phyloP scores from a whole-genome alignment of 2,113 vertebrate genomes.

The Vulpes lagopus region DNA sequence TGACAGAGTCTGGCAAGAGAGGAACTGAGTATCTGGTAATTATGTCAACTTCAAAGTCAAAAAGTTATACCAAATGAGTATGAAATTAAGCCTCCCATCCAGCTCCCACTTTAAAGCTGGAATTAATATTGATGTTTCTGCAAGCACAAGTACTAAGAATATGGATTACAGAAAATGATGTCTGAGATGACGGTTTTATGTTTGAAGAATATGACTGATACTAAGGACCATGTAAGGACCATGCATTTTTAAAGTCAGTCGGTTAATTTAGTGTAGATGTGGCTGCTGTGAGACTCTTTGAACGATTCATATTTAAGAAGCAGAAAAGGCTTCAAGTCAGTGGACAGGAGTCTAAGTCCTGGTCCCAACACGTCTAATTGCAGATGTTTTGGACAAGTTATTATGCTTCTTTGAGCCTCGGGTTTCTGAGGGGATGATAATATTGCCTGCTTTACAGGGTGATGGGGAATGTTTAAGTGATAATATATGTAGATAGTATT shows the following conservation, averaged over 20 bases:
- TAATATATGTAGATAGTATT: not conserved
- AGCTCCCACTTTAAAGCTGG: conserved; percentile 43
- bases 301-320: not conserved
- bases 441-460: not conserved
- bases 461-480: not conserved
- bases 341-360: not conserved
- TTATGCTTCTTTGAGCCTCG: not conserved
- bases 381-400: not conserved
- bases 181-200: conserved; percentile 45
- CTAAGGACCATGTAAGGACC: conserved; percentile 23
- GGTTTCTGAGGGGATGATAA: not conserved
- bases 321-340: not conserved
- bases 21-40: conserved; percentile 45
- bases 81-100: conserved; percentile 49
- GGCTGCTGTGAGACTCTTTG: not conserved
- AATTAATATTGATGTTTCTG: conserved; percentile 69
- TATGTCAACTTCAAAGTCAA: conserved; percentile 64
- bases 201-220: conserved; percentile 47
- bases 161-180: conserved; percentile 59
- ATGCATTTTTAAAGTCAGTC: conserved; percentile 63
- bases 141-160: not conserved
- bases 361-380: not conserved
- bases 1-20: conserved; percentile 36
- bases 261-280: conserved; percentile 16
- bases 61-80: conserved; percentile 24